Percentiles rank a stretch among this genome's conserved stretches.
Conservation (phyloP, 2,797 vertebrate species). For the Rhinogobio ventralis region DNA sequence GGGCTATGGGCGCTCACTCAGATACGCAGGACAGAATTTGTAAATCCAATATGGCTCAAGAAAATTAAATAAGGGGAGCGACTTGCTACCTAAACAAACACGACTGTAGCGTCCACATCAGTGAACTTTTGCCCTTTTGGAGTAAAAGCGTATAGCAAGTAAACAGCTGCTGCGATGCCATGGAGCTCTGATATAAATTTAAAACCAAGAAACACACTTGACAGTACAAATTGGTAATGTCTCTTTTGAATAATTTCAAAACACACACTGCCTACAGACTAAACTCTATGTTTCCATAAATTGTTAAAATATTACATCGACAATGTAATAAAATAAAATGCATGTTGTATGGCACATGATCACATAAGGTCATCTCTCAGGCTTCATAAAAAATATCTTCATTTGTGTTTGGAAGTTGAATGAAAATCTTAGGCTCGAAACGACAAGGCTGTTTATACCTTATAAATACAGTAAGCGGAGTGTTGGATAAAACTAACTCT, state of each 20-base stretch:
- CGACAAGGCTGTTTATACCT: too few relatives aligned
- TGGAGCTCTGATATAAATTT: constrained; percentile 56
- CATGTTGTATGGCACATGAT: background rate
- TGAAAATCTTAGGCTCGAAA: too few relatives aligned
- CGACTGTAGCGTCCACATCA: constrained; percentile 64
- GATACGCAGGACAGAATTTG: constrained; percentile 75
- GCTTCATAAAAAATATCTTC: too few relatives aligned
- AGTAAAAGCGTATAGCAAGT: constrained; percentile 61
- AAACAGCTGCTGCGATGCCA: background rate
- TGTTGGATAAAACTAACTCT: too few relatives aligned
- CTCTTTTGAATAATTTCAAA: too few relatives aligned
- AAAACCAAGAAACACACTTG: constrained; percentile 70
- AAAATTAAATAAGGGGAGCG: constrained; percentile 80
- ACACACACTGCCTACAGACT: constrained; percentile 34
- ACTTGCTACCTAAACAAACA: constrained; percentile 75
- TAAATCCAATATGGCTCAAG: constrained; percentile 78
- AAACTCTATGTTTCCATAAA: constrained; percentile 46
- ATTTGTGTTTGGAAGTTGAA: too few relatives aligned
- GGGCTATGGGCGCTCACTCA: constrained; percentile 68
- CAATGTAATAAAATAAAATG: background rate
- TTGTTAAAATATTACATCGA: too few relatives aligned
- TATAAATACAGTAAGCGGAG: too few relatives aligned
- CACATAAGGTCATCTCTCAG: too few relatives aligned
- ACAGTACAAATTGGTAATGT: too few relatives aligned
- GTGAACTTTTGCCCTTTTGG: constrained; percentile 54